Evolutionary conservation across 2,797 vertebrate genomes (phyloP).

Genomic region (Pelochelys cantorii): DNA sequence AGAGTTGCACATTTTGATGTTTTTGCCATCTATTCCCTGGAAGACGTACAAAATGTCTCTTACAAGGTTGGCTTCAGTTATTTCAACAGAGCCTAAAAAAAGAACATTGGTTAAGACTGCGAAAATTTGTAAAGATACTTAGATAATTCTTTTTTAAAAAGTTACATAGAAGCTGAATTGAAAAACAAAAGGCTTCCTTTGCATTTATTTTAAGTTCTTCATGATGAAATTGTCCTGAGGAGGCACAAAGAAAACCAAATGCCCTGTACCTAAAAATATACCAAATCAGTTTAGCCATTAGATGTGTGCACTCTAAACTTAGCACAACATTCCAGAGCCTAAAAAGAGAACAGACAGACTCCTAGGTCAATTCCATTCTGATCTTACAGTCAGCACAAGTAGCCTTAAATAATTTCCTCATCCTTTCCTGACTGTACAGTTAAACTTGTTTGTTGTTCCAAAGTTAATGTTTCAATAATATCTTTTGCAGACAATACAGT

Average conservation of each 20-base stretch:
- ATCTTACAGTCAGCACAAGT: background rate
- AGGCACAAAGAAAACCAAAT: background rate
- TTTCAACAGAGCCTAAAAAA: conserved; percentile 84
- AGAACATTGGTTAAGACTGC: background rate
- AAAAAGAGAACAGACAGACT: background rate
- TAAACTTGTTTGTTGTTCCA: background rate
- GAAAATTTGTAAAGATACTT: conserved; percentile 17
- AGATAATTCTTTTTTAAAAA: background rate
- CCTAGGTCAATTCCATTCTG: background rate
- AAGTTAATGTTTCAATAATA: background rate
- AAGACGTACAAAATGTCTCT: conserved; percentile 98
- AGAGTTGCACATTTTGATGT: conserved; percentile 92
- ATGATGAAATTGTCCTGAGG: background rate
- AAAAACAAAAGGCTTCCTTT: background rate
- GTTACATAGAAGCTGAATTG: background rate
- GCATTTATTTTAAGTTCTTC: background rate
- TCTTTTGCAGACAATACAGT: background rate
- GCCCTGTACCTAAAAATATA: background rate
- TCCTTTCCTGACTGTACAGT: background rate
- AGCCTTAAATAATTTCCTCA: background rate
- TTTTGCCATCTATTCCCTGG: conserved; percentile 98
- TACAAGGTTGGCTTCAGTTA: conserved; percentile 91
- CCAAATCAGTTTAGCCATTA: background rate
- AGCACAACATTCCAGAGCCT: background rate
- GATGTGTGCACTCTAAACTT: background rate